Conservation (phyloP, 2,113 vertebrate genomes). For the Carassius auratus region DNA sequence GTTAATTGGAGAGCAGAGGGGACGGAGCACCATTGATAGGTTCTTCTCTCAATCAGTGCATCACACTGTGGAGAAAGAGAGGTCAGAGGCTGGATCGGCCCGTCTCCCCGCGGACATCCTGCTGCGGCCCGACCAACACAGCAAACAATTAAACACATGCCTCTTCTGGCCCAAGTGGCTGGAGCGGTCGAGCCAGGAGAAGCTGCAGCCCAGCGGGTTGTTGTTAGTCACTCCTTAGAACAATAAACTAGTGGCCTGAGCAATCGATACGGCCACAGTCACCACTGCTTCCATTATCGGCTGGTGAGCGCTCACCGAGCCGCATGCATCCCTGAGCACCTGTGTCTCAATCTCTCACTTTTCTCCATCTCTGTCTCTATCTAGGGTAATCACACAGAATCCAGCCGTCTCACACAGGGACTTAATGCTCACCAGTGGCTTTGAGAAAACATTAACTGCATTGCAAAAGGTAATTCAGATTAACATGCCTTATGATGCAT, state of each 20-base stretch:
- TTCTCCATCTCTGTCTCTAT: constrained; percentile 34
- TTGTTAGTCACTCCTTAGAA: constrained; percentile 79
- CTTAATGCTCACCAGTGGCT: background rate
- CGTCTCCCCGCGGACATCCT: constrained; percentile 73
- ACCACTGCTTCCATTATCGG: constrained; percentile 72
- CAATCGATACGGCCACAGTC: constrained; percentile 77
- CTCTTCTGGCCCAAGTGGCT: constrained; percentile 66
- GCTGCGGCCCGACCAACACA: constrained; percentile 73
- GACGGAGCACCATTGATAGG: constrained; percentile 74
- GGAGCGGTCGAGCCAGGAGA: constrained; percentile 67
- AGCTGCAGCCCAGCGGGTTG: constrained; percentile 72
- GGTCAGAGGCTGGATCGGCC: constrained; percentile 76
- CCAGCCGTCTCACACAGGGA: constrained; percentile 29
- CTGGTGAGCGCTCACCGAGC: constrained; percentile 36
- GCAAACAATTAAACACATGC: constrained; percentile 82
- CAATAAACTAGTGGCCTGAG: constrained; percentile 79
- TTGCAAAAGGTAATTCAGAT: background rate
- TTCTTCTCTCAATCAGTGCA: constrained; percentile 76
- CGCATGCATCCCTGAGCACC: constrained; percentile 51
- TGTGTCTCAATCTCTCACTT: constrained; percentile 43
- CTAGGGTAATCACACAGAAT: constrained; percentile 22
- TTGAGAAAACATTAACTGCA: background rate
- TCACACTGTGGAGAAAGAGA: constrained; percentile 71
- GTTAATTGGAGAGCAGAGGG: constrained; percentile 79
- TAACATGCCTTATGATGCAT: background rate